Percentiles rank a stretch among this genome's conserved stretches.
Conservation (phyloP, 1,140 invertebrate genomes). For the Tenebrio molitor region DNA sequence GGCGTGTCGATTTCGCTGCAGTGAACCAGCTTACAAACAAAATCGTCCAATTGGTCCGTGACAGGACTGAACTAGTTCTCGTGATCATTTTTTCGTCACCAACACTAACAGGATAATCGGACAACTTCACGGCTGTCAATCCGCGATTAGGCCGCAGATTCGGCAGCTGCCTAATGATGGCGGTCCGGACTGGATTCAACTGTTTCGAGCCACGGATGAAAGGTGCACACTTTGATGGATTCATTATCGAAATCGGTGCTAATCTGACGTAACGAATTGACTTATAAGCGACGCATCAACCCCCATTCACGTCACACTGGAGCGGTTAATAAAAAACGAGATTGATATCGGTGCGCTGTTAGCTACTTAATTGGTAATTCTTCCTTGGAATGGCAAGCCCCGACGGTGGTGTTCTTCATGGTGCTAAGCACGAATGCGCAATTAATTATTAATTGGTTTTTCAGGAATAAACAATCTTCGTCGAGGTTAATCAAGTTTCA, state of each 20-base stretch:
- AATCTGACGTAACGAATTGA: conserved; percentile 43
- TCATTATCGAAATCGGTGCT: conserved; percentile 38
- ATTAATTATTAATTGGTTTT: neutral
- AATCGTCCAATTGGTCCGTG: too few species aligned
- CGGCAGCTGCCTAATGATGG: conserved; percentile 53
- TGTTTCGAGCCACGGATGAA: conserved; percentile 27
- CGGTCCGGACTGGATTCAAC: conserved; percentile 18
- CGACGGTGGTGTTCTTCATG: neutral
- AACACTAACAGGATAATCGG: conserved; percentile 46
- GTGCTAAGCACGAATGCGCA: neutral
- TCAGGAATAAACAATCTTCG: too few species aligned
- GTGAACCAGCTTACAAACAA: too few species aligned
- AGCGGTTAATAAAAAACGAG: neutral
- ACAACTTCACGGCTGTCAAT: conserved; percentile 53
- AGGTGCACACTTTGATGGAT: conserved; percentile 42
- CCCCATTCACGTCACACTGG: conserved; percentile 23
- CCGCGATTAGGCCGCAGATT: conserved; percentile 48
- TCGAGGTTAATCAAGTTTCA: too few species aligned
- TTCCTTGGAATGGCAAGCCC: neutral
- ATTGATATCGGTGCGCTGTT: conserved; percentile 4
- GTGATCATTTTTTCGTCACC: neutral
- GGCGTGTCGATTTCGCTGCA: too few species aligned
- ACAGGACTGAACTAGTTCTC: neutral
- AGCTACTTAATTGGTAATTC: conserved; percentile 3
- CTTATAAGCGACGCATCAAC: neutral